These are phyloP conservation scores for Schlechtendalia chinensis DNA, from an alignment of 1,140 invertebrate genomes.

Conservation along the genomic window DNA sequence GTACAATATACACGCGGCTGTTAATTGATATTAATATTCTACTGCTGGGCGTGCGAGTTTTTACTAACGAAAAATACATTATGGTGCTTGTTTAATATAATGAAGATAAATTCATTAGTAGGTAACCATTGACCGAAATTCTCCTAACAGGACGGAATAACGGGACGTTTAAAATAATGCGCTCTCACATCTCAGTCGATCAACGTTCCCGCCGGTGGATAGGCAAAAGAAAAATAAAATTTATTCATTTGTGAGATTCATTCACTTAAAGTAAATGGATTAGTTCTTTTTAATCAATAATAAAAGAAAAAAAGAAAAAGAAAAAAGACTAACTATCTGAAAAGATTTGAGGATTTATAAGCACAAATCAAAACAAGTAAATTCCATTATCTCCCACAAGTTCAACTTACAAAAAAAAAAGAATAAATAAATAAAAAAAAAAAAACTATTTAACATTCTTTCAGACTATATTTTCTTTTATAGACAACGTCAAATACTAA, in stretches of 20 bases:
- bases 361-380: neutral
- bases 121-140: neutral
- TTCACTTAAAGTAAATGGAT: neutral
- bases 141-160: neutral
- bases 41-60: too few species aligned
- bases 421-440: neutral
- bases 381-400: neutral
- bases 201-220: neutral
- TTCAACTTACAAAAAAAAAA: neutral
- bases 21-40: too few species aligned
- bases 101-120: neutral
- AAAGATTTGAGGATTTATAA: neutral
- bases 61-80: too few species aligned
- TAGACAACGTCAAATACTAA: too few species aligned
- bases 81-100: too few species aligned
- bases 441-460: neutral
- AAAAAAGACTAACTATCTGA: neutral
- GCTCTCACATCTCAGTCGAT: neutral
- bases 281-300: neutral
- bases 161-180: neutral
- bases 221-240: slow-evolving; percentile 4
- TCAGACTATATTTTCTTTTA: slow-evolving; percentile 5
- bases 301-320: too few species aligned
- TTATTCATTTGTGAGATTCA: neutral
- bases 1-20: too few species aligned